Base-by-base conservation (phyloP, 2,797 vertebrate species). In the Prionace glauca region DNA sequence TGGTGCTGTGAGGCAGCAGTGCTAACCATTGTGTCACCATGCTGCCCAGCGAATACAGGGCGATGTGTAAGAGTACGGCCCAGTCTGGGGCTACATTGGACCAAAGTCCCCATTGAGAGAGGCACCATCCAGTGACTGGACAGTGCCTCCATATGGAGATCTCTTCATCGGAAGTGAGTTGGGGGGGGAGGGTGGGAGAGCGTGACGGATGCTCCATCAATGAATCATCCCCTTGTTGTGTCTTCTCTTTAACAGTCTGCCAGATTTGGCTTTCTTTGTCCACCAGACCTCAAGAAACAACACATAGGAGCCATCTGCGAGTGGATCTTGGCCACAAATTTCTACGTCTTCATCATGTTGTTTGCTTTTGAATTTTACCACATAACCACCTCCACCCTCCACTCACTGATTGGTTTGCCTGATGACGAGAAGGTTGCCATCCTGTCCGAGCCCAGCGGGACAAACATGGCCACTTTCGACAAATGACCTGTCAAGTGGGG, bases 251-350 rank as follows among this genome's bases (percentile, higher is more conserved):
- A 77, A 95, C 71, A 18, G 26, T n/a, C 4, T 32, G 77, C 45
- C 45, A 95, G 93, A 74, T 60, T 8, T 95, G 45, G 45, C 71
- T 26, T 77, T 95, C 77, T 74, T 95, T 60, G 14, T 95, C 93
- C 71, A 95, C 60, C 93, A 56, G 93, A 74, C 45, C 45, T 77
- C 93, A 26, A 29, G 45, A 74, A 77, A 12, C 93, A 77, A 77
- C 93, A 77, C 26, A 50, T 95, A 60, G 93, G 93, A 95, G 93
- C 71, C 26, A 95, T 95, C 71, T 72, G 41, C 18, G 93, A 95
- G 60, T 95, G 93, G 93, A 56, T 60, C 71, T 72, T 95, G 71
- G 26, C 69, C 93, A 95, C 93, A 60, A 95, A 74, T 60, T 95
- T 95, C 93, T 77, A 95, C 69, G 4, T 74, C 45, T 95, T 95